phyloP scores from a whole-genome alignment of 2,113 vertebrate species.

The Bombycilla garrulus region DNA sequence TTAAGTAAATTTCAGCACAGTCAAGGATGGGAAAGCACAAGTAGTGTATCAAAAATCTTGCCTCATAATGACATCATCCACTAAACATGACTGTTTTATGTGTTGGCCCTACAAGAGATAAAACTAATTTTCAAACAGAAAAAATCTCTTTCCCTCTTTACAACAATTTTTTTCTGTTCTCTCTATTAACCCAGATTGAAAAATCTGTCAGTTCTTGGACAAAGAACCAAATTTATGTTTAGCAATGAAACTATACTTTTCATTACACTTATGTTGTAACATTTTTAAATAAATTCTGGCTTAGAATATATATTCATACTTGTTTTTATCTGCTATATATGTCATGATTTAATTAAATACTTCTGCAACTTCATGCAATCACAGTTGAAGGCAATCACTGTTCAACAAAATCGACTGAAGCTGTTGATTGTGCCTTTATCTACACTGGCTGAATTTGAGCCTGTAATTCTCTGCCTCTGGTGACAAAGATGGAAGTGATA shows the following conservation, averaged over 20 bases:
- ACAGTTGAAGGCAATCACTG: not conserved
- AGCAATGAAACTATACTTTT: not conserved
- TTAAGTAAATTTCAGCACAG: not conserved
- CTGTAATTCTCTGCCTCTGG: not conserved
- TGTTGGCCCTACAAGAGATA: not conserved
- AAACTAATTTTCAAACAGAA: not conserved
- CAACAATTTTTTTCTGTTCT: not conserved
- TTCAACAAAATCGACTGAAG: not conserved
- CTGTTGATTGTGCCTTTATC: not conserved
- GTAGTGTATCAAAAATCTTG: not conserved
- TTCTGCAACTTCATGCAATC: not conserved
- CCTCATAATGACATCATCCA: not conserved
- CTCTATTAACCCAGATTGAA: not conserved
- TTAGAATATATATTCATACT: not conserved
- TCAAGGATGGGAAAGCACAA: not conserved
- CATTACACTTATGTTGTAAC: not conserved
- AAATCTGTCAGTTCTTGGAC: not conserved
- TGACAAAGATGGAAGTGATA: not conserved
- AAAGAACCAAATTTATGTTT: not conserved
- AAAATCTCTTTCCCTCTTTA: not conserved
- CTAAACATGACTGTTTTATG: not conserved
- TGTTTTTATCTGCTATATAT: not conserved
- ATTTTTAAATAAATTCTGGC: not conserved
- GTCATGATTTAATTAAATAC: not conserved
- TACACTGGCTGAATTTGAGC: not conserved